phyloP scores from a whole-genome alignment of 2,888 invertebrate genomes.

The Epirrita christyi region DNA sequence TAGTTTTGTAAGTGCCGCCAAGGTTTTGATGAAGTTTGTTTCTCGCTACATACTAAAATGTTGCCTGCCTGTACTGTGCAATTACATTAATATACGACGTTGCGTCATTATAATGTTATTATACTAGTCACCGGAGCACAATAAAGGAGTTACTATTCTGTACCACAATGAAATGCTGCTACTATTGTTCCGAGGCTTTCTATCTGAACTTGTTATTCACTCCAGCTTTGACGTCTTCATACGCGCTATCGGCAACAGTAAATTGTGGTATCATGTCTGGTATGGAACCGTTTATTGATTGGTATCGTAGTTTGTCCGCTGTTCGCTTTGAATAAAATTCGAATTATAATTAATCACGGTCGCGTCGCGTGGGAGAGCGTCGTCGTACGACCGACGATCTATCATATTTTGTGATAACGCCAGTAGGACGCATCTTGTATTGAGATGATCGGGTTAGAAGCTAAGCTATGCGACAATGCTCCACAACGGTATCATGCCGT shows the following conservation, averaged over 20 bases:
- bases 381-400: conserved; percentile 77
- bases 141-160: conserved; percentile 37
- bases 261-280: conserved; percentile 83
- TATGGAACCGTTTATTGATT: conserved; percentile 85
- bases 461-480: conserved; percentile 67
- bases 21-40: conserved; percentile 34
- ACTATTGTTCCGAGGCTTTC: conserved; percentile 72
- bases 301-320: conserved; percentile 83
- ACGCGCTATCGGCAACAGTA: conserved; percentile 75
- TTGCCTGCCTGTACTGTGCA: conserved; percentile 27
- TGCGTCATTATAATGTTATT: conserved; percentile 54
- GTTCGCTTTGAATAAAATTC: conserved; percentile 85
- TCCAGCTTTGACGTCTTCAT: conserved; percentile 79
- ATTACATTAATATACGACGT: conserved; percentile 50
- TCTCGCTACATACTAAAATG: conserved; percentile 30
- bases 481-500: conserved; percentile 60
- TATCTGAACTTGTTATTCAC: conserved; percentile 70
- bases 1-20: conserved; percentile 47
- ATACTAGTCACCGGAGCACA: conserved; percentile 42
- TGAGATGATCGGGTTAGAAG: conserved; percentile 68
- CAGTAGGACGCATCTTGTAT: conserved; percentile 78
- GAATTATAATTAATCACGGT: conserved; percentile 84
- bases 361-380: conserved; percentile 81
- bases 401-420: conserved; percentile 85
- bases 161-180: conserved; percentile 69